Base-by-base conservation (phyloP, 2,113 vertebrate genomes). In the Petaurus breviceps region DNA sequence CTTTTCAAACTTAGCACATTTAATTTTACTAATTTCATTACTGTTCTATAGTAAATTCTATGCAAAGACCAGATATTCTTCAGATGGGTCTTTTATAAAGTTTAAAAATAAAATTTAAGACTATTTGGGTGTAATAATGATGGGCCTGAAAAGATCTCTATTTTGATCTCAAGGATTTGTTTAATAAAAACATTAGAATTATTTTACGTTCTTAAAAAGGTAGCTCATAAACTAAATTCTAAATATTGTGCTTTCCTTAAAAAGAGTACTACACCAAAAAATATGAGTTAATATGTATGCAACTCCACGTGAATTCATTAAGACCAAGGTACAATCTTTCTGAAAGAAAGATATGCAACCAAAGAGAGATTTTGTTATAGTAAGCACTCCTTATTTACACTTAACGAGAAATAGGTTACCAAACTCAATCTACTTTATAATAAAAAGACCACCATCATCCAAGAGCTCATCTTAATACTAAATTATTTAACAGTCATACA, bases 341-440 rank as follows among this genome's bases (percentile, higher is more conserved):
- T 52, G 93, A 96, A 96, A 12, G 46, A 91, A 22, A 25, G 92
- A 95, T 96, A 57, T 96, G 12, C 61, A 49, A 96, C 77, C 90
- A 90, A 91, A 57, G 24, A 25, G 28, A 92, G 89, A 94, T 55
- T 22, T 54, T 31, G 3, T 3, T 0, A 51, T n/a, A 28, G 23
- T 90, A 90, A 50, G 37, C 49, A 46, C 46, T 26, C 89, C 46
- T 90, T 90, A 90, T 90, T 57, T 54, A 68, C 37, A 97, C 91
- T 92, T 94, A 92, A 55, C 10, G 94, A 91, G 25, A 57, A 46
- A 92, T 0, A 89, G 93, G 46, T 90, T 50, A 94, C 77, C 95
- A 95, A 95, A 95, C 50, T 96, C 90, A 10, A n/a, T 89, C 57
- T 94, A 57, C 95, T 98, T 96, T 96, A 96, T 97, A 97, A 98